Evolutionary conservation across 2,113 vertebrate genomes (phyloP).

Genomic region (Capreolus pygargus): DNA sequence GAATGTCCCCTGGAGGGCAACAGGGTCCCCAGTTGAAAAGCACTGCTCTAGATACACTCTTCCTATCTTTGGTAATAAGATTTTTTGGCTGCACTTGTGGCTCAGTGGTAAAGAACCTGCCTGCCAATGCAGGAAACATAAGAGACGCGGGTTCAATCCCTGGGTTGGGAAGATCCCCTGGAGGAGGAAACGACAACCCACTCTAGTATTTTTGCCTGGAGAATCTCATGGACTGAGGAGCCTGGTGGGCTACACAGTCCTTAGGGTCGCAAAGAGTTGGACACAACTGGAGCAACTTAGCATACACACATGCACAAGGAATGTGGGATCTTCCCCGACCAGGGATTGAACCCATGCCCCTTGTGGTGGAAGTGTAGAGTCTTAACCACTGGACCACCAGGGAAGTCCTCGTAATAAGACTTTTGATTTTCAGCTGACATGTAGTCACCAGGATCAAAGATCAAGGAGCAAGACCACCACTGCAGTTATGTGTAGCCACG

Average conservation of each 20-base stretch:
- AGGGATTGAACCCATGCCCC: background rate
- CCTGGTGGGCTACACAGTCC: background rate
- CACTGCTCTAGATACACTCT: background rate
- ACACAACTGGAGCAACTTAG: background rate
- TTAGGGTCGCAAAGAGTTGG: background rate
- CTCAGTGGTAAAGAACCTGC: background rate
- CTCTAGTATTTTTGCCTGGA: background rate
- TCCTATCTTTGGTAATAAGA: background rate
- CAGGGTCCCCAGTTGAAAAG: background rate
- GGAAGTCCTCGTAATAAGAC: background rate
- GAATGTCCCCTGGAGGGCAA: background rate
- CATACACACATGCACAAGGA: background rate
- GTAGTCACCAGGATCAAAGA: background rate
- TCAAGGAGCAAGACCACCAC: background rate
- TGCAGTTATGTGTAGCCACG: background rate
- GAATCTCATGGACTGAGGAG: background rate
- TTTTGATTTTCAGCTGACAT: background rate
- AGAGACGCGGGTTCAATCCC: background rate
- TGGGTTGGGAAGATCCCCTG: background rate
- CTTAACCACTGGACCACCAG: background rate
- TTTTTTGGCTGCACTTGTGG: background rate
- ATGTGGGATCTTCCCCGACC: background rate
- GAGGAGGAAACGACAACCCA: background rate
- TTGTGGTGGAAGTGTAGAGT: accelerated
- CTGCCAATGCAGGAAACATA: background rate